Evolutionary conservation across 2,113 vertebrate genomes (phyloP).

Genomic region (Heterotis niloticus): DNA sequence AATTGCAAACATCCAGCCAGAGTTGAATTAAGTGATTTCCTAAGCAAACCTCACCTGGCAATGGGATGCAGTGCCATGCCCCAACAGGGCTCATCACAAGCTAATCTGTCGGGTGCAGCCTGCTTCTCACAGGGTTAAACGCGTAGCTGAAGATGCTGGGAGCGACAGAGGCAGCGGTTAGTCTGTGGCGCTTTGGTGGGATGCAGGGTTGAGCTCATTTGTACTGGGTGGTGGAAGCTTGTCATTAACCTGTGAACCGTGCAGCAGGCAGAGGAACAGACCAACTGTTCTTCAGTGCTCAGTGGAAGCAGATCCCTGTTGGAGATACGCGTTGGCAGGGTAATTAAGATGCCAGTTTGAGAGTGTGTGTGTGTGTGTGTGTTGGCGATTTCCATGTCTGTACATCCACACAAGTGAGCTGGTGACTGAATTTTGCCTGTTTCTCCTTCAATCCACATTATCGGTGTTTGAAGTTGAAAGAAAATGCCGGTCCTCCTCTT

Average conservation of each 20-base stretch:
- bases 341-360: constrained; percentile 6
- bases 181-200: neutral
- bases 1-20: neutral
- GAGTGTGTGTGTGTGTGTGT: constrained; percentile 6
- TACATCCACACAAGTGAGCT: neutral
- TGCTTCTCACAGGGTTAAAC: neutral
- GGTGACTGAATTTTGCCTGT: neutral
- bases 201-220: neutral
- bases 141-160: neutral
- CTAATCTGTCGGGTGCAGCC: neutral
- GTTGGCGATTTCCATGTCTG: neutral
- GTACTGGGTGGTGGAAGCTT: constrained; percentile 10
- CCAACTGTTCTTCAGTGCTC: constrained; percentile 5
- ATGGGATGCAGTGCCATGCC: neutral
- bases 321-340: neutral
- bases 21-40: neutral
- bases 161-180: neutral
- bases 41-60: neutral
- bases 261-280: neutral
- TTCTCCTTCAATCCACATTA: too few species aligned
- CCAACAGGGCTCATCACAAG: neutral
- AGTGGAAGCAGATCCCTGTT: neutral
- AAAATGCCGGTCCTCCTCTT: too few species aligned
- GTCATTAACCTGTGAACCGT: constrained; percentile 17
- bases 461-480: too few species aligned